Conservation (phyloP, 2,888 invertebrate genomes). For the Masnerella sp. region DNA sequence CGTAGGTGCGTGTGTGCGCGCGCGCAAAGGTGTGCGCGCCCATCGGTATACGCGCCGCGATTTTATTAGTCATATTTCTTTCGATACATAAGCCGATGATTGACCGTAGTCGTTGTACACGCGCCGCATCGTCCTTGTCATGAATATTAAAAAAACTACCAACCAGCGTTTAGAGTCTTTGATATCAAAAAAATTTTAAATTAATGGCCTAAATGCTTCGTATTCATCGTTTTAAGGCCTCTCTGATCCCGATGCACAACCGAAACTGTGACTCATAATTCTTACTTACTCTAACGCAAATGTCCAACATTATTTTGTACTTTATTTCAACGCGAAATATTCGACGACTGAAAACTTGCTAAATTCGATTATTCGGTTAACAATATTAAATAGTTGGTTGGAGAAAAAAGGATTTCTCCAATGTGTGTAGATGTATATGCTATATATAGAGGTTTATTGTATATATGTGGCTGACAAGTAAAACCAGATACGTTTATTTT, state of each 20-base stretch:
- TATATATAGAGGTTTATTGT: too few species aligned
- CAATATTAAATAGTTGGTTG: too few species aligned
- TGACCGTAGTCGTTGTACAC: conserved; percentile 55
- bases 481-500: too few species aligned
- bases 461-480: too few species aligned
- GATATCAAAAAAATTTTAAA: conserved; percentile 53
- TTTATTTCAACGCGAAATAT: too few species aligned
- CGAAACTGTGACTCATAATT: conserved; percentile 54
- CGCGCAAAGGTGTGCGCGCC: too few species aligned
- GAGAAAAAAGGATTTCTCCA: too few species aligned
- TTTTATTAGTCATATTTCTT: conserved; percentile 57
- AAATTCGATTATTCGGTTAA: too few species aligned
- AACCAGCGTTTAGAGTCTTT: conserved; percentile 52
- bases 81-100: conserved; percentile 55
- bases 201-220: conserved; percentile 56
- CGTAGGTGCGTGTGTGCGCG: too few species aligned
- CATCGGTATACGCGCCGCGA: conserved; percentile 22
- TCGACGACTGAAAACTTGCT: too few species aligned
- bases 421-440: too few species aligned
- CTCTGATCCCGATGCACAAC: conserved; percentile 47
- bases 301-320: conserved; percentile 41
- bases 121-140: conserved; percentile 53
- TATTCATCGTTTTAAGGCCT: conserved; percentile 52
- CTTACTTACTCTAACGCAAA: conserved; percentile 54
- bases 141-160: conserved; percentile 56